phyloP scores from a whole-genome alignment of 2,797 vertebrate species.

The Scleropages formosus region DNA sequence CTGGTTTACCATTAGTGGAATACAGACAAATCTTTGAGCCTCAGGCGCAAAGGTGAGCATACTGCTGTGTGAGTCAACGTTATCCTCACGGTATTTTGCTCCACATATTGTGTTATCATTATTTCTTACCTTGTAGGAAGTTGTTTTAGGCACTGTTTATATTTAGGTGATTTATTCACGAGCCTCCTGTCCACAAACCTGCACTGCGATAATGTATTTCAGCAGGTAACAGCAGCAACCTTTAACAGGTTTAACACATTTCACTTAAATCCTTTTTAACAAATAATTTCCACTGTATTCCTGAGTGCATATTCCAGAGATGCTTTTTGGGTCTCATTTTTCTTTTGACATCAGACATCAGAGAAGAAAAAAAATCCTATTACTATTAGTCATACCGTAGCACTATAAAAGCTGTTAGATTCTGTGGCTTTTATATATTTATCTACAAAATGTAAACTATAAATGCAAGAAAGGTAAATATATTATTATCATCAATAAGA shows the following conservation, averaged over 20 bases:
- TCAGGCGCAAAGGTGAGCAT: constrained; percentile 59
- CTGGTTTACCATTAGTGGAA: constrained; percentile 59
- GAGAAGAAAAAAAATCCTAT: too few relatives aligned
- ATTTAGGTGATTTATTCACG: constrained; percentile 41
- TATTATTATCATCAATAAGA: too few relatives aligned
- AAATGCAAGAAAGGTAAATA: too few relatives aligned
- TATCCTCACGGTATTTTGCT: constrained; percentile 51
- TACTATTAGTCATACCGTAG: too few relatives aligned
- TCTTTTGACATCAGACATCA: too few relatives aligned
- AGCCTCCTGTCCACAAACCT: constrained; percentile 32
- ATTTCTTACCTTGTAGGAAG: constrained; percentile 59
- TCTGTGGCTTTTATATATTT: too few relatives aligned
- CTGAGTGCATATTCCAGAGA: background rate
- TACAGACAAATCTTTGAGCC: constrained; percentile 54
- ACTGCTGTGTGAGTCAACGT: constrained; percentile 52
- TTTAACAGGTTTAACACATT: background rate
- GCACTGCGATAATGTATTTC: constrained; percentile 24
- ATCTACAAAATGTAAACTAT: too few relatives aligned
- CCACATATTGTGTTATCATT: constrained; percentile 59
- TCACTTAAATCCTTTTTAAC: background rate
- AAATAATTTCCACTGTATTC: background rate
- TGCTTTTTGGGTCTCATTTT: background rate
- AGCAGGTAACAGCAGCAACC: background rate
- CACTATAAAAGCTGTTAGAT: too few relatives aligned
- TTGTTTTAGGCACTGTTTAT: constrained; percentile 34